Evolutionary conservation across 1,140 invertebrate species (phyloP).

Genomic region (Pogonognathellus flavescens): DNA sequence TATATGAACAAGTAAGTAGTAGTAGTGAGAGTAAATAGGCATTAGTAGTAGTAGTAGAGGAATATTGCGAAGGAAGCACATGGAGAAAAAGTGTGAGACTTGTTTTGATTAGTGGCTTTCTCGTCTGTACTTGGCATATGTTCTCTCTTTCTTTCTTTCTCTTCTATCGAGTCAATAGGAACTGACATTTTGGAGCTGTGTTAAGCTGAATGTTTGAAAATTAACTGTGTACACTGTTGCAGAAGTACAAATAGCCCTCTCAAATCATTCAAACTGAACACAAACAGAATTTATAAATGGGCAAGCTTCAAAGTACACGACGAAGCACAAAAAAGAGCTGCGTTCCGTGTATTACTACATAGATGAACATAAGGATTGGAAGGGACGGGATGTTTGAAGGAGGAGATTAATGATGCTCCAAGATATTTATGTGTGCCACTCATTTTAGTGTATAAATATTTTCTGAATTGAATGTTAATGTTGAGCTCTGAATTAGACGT

Average conservation of each 20-base stretch:
- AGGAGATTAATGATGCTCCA: slow-evolving; percentile 26
- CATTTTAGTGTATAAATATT: slow-evolving; percentile 46
- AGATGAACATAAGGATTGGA: slow-evolving; percentile 30
- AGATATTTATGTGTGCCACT: slow-evolving; percentile 45
- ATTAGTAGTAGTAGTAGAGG: slow-evolving; percentile 5
- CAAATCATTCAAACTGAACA: slow-evolving; percentile 38
- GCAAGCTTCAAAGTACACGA: slow-evolving; percentile 17
- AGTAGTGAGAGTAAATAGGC: background rate
- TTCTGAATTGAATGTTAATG: slow-evolving; percentile 32
- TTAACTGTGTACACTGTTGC: slow-evolving; percentile 22
- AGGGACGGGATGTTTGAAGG: slow-evolving; percentile 47
- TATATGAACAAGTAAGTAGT: slow-evolving; percentile 34
- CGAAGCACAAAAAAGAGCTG: slow-evolving; percentile 19
- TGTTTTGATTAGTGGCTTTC: slow-evolving; percentile 49
- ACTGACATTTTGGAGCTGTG: background rate
- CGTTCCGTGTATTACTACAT: background rate
- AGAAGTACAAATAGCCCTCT: slow-evolving; percentile 48
- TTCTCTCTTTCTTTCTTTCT: slow-evolving; percentile 26
- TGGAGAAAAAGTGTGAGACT: slow-evolving; percentile 3
- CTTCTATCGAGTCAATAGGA: slow-evolving; percentile 5
- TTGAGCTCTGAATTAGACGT: slow-evolving; percentile 19
- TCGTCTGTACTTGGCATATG: slow-evolving; percentile 25
- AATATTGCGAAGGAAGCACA: background rate
- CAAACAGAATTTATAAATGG: slow-evolving; percentile 50
- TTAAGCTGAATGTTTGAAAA: slow-evolving; percentile 30